Conservation (phyloP, 2,888 invertebrate species). For the Lasiommata megera region DNA sequence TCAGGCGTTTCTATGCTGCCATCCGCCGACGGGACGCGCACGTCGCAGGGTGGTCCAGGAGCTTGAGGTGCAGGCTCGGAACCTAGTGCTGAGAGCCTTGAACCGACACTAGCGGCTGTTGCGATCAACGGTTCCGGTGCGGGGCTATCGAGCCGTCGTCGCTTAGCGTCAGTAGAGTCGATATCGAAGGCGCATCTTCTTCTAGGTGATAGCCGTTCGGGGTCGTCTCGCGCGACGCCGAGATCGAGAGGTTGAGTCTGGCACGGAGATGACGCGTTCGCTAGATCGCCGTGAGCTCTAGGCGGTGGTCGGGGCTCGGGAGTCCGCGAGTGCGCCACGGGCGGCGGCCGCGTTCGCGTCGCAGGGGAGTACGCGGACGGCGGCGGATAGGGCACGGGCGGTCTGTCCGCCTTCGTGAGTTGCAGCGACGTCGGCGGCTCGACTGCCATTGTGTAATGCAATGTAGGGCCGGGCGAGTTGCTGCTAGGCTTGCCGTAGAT, state of each 20-base stretch:
- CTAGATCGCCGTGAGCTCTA: constrained; percentile 54
- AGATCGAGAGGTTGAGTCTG: constrained; percentile 91
- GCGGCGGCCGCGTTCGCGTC: constrained; percentile 71
- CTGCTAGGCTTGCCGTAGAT: constrained; percentile 85
- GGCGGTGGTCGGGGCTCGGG: constrained; percentile 75
- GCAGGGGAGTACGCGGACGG: constrained; percentile 63
- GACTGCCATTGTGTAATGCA: constrained; percentile 65
- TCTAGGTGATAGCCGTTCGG: constrained; percentile 82
- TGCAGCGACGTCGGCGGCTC: constrained; percentile 66
- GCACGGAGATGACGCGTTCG: constrained; percentile 73
- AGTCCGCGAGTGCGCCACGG: constrained; percentile 80
- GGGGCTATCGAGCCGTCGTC: constrained; percentile 81
- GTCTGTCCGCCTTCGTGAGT: constrained; percentile 79
- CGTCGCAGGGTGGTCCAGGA: constrained; percentile 72
- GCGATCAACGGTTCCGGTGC: constrained; percentile 85
- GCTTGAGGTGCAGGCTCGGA: constrained; percentile 74
- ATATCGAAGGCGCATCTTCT: constrained; percentile 81
- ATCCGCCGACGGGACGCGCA: constrained; percentile 82
- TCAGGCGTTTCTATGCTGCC: constrained; percentile 82
- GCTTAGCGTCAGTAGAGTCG: constrained; percentile 82
- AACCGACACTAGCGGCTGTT: constrained; percentile 86
- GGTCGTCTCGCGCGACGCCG: constrained; percentile 85
- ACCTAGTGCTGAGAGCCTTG: constrained; percentile 77
- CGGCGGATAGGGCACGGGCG: constrained; percentile 69
- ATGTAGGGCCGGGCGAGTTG: constrained; percentile 74